These are phyloP conservation scores for Craterocephalus amniculus DNA, from an alignment of 2,797 vertebrate genomes.

Conservation along the genomic window DNA sequence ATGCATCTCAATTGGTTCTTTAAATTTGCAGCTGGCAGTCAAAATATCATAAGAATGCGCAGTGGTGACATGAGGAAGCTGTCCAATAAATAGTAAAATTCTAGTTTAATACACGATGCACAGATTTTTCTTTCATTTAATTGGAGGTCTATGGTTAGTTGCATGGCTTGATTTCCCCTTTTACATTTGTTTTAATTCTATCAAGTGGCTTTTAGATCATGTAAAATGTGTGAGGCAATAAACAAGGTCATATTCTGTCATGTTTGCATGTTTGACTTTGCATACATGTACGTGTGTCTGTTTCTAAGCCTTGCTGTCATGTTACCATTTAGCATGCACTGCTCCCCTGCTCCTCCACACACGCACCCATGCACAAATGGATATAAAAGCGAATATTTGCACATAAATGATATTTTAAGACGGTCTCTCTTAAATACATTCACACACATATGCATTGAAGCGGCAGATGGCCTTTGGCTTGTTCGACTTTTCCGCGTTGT, in stretches of 20 bases:
- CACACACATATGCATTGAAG: slow-evolving; percentile 22
- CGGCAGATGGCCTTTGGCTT: slow-evolving; percentile 77
- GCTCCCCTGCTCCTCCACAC: slow-evolving; percentile 45
- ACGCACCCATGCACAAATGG: slow-evolving; percentile 29
- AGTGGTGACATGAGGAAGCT: too few species aligned
- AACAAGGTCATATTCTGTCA: slow-evolving; percentile 9
- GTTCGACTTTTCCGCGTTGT: slow-evolving; percentile 70
- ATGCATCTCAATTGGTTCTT: not conserved
- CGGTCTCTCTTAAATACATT: slow-evolving; percentile 19
- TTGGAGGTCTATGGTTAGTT: too few species aligned
- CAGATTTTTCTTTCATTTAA: too few species aligned
- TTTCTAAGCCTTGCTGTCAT: slow-evolving; percentile 52
- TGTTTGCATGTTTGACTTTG: slow-evolving; percentile 51
- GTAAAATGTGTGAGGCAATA: not conserved
- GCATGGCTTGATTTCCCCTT: too few species aligned
- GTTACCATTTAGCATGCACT: slow-evolving; percentile 69
- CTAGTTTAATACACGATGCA: too few species aligned
- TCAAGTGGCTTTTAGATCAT: not conserved
- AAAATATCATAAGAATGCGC: not conserved
- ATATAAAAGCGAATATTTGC: slow-evolving; percentile 61
- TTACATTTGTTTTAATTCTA: slow-evolving; percentile 1
- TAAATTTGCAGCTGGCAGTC: too few species aligned
- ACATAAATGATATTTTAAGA: slow-evolving; percentile 67
- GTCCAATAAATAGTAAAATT: too few species aligned
- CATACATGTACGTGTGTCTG: slow-evolving; percentile 5